Conservation (phyloP, 2,888 invertebrate genomes). For the Fragum whitleyi region DNA sequence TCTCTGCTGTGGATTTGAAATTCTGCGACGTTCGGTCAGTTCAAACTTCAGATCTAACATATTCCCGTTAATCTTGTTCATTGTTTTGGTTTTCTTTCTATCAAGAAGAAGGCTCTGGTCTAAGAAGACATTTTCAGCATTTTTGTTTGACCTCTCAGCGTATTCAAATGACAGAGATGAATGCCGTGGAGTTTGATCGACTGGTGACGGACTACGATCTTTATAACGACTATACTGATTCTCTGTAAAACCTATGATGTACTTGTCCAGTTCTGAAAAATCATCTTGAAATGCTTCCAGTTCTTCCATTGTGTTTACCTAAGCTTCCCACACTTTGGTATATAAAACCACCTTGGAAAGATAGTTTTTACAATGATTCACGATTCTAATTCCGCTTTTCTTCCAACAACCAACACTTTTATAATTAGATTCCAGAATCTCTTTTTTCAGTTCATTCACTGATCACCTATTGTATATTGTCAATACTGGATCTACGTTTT, state of each 20-base stretch:
- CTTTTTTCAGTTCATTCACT: neutral
- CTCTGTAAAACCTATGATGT: constrained; percentile 64
- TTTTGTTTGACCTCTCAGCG: constrained; percentile 57
- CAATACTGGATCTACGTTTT: too few species aligned
- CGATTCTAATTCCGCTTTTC: neutral
- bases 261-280: constrained; percentile 33
- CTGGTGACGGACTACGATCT: constrained; percentile 44
- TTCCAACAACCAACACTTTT: neutral
- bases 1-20: constrained; percentile 3
- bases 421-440: neutral
- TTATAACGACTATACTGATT: constrained; percentile 45
- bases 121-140: constrained; percentile 36
- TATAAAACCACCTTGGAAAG: neutral
- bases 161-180: constrained; percentile 47
- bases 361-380: neutral
- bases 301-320: constrained; percentile 6
- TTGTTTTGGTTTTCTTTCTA: constrained; percentile 35
- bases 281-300: constrained; percentile 10
- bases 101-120: constrained; percentile 45
- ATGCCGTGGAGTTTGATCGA: constrained; percentile 37
- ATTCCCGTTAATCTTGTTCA: constrained; percentile 50
- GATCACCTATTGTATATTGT: too few species aligned
- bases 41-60: constrained; percentile 57
- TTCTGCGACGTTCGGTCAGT: constrained; percentile 54
- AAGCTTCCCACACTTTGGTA: neutral